Conservation (phyloP, 1,140 invertebrate species). For the Aphaenogaster ashmeadi region DNA sequence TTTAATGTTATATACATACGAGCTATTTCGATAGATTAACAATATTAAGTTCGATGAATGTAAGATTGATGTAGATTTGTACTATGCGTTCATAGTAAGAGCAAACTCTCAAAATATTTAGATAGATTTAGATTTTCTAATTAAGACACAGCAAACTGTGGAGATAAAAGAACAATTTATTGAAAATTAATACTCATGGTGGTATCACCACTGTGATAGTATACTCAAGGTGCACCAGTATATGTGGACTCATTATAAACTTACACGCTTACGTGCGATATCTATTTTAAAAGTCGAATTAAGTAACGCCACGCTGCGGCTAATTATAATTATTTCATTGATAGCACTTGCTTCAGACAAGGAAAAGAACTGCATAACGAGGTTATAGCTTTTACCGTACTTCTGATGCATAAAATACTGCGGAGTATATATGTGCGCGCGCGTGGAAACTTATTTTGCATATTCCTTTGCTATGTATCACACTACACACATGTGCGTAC, state of each 20-base stretch:
- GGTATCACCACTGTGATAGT: slow-evolving; percentile 51
- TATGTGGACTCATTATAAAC: slow-evolving; percentile 49
- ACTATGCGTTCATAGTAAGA: not conserved
- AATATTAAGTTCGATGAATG: not conserved
- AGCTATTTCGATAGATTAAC: too few species aligned
- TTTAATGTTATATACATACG: too few species aligned
- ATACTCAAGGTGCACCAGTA: slow-evolving; percentile 20
- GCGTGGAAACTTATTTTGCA: slow-evolving; percentile 79
- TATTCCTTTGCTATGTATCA: slow-evolving; percentile 64
- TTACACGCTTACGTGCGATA: not conserved
- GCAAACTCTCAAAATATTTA: not conserved
- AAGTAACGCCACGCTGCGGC: slow-evolving; percentile 73
- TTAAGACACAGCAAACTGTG: not conserved
- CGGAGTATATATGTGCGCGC: not conserved
- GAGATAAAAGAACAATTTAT: slow-evolving; percentile 64
- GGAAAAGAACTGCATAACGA: slow-evolving; percentile 65
- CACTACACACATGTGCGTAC: not conserved
- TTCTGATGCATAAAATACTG: slow-evolving; percentile 79
- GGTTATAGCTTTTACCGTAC: slow-evolving; percentile 77
- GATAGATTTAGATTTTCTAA: not conserved
- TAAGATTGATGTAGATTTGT: not conserved
- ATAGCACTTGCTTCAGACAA: slow-evolving; percentile 53
- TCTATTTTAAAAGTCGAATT: slow-evolving; percentile 72
- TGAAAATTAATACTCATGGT: slow-evolving; percentile 67
- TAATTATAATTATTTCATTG: slow-evolving; percentile 80